phyloP scores from a whole-genome alignment of 2,888 invertebrate species.

The Scaptodrosophila latifasciaeformis region DNA sequence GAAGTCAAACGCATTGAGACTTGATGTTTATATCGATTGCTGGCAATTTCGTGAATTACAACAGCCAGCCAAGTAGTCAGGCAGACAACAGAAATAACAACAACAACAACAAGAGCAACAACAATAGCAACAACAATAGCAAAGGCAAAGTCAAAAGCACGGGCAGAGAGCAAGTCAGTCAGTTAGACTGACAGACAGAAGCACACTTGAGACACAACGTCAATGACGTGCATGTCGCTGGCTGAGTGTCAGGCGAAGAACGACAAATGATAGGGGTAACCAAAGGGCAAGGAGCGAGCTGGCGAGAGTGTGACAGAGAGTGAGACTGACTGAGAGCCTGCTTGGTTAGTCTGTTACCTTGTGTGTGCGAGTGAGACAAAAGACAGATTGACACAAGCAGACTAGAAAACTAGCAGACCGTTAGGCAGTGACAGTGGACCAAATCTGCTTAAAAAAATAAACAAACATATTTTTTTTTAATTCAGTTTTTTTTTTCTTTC shows the following conservation, averaged over 20 bases:
- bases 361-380: no score
- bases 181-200: constrained; percentile 10
- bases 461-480: no score
- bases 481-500: no score
- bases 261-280: no score
- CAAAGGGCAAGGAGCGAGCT: no score
- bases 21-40: constrained; percentile 67
- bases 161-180: background rate
- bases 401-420: no score
- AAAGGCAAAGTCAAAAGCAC: constrained; percentile 1
- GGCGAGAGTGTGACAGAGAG: no score
- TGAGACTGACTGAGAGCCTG: no score
- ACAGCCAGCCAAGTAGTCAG: constrained; percentile 29
- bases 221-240: constrained; percentile 48
- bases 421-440: no score
- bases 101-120: constrained; percentile 1
- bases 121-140: background rate
- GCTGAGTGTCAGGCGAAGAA: background rate
- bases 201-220: constrained; percentile 47
- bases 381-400: no score
- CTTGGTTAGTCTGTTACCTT: no score
- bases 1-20: constrained; percentile 41
- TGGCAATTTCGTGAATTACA: constrained; percentile 63
- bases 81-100: constrained; percentile 1
- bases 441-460: no score